Evolutionary conservation across 2,888 invertebrate genomes (phyloP), one percentile per base, ranked within the genome.

Genomic region (Keiferia lycopersicella): DNA sequence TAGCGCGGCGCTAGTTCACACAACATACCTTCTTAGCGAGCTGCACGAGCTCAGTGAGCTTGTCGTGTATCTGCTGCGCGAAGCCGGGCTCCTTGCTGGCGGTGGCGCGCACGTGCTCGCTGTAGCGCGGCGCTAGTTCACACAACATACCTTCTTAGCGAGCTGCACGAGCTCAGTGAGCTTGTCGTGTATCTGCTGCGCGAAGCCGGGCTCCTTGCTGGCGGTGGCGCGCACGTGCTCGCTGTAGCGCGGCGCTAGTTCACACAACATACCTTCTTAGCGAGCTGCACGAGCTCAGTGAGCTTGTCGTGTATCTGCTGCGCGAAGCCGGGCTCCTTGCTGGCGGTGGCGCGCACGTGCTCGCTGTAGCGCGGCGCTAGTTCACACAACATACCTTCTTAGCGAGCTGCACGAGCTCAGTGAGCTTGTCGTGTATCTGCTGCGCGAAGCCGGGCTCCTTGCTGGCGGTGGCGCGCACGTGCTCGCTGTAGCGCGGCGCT

Each of bases 401-500:
- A 3, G 98, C 96, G 65, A 96, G 89, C 75, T 97, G 95, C 18
- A 98, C 98, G 56, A 98, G 93, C 69, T 97, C 96, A 0, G 95
- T 94, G 26, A 98, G 92, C 65, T 94, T 94, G 68, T 97, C 96
- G 84, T 98, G 98, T 20, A 98, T 93, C 80, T 93, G 94, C 73
- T 95, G 94, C 65, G 97, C 96, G 87, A 98, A 96, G 66, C 93
- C 85, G 0, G 96, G 94, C 85, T 98, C 97, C 69, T 95, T 95
- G 76, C 96, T 96, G 30, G 96, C 96, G 92, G 96, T 96, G 61
- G 94, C 93, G 69, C 96, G 96, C 87, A 98, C 94, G 79, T 95
- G 96, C 69, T 98, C 97, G 45, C 96, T 95, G 90, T 98, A 99
- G 68, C 95, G 94, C 38, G 98, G 97, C 71, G 95, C 94, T 10